Conservation (phyloP, 2,797 vertebrate genomes). For the Sebastes itinus region DNA sequence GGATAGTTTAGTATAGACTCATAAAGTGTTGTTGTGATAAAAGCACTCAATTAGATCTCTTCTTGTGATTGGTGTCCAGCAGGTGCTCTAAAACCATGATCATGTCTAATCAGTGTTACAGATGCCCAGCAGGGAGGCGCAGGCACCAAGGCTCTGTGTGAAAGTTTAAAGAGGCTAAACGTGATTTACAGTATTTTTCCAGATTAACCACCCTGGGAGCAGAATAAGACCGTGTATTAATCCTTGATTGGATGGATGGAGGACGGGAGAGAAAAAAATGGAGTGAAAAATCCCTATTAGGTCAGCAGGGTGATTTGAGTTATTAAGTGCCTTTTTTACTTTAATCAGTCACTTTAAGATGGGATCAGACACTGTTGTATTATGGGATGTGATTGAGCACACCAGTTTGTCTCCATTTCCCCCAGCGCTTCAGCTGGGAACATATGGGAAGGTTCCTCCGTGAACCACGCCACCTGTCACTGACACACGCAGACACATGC, state of each 20-base stretch:
- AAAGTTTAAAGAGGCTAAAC: slow-evolving; percentile 75
- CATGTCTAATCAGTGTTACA: slow-evolving; percentile 67
- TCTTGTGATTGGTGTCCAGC: slow-evolving; percentile 57
- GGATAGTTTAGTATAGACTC: background rate
- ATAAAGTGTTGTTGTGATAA: slow-evolving; percentile 2
- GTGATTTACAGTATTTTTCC: slow-evolving; percentile 71
- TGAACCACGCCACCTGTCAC: slow-evolving; percentile 72
- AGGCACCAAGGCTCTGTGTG: slow-evolving; percentile 55
- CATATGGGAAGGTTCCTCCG: slow-evolving; percentile 67
- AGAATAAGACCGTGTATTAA: slow-evolving; percentile 67
- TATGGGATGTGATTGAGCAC: slow-evolving; percentile 60
- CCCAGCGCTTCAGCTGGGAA: slow-evolving; percentile 45
- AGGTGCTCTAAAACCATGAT: slow-evolving; percentile 55
- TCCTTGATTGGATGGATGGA: slow-evolving; percentile 74
- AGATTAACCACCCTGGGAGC: slow-evolving; percentile 71
- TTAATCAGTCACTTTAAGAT: slow-evolving; percentile 77
- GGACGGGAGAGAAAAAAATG: slow-evolving; percentile 34
- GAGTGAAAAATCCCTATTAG: slow-evolving; percentile 67
- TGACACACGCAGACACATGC: slow-evolving; percentile 27
- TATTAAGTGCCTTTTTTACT: slow-evolving; percentile 73
- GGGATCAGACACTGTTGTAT: slow-evolving; percentile 75
- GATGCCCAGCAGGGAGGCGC: slow-evolving; percentile 45
- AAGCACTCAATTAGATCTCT: slow-evolving; percentile 11
- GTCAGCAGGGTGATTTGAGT: slow-evolving; percentile 67
- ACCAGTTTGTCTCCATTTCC: slow-evolving; percentile 50